These are phyloP conservation scores for Amiota minor DNA, from an alignment of 2,888 invertebrate species.

Conservation along the genomic window DNA sequence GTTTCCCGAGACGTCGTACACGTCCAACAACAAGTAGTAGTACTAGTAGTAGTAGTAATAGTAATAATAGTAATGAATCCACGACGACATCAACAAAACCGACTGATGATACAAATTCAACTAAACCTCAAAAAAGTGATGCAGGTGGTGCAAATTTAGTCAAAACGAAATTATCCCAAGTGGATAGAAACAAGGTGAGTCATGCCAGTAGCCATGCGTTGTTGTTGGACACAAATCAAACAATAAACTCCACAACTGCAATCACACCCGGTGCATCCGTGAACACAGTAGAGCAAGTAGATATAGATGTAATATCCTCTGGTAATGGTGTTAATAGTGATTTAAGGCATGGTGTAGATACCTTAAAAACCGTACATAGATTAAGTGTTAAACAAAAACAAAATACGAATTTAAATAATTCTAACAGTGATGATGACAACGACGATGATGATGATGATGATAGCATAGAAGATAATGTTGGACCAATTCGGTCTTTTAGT, in stretches of 20 bases:
- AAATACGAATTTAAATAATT: constrained; percentile 19
- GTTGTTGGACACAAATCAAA: constrained; percentile 23
- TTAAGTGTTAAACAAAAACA: constrained; percentile 46
- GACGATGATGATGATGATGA: constrained; percentile 31
- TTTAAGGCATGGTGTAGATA: constrained; percentile 64
- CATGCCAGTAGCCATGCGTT: constrained; percentile 19
- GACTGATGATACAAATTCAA: constrained; percentile 41
- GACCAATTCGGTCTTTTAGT: constrained; percentile 25
- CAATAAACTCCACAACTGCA: constrained; percentile 39
- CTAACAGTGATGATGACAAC: not conserved
- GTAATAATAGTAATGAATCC: constrained; percentile 28
- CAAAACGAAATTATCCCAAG: constrained; percentile 54
- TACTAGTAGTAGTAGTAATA: constrained; percentile 43
- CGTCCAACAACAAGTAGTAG: constrained; percentile 69
- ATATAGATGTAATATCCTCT: constrained; percentile 51
- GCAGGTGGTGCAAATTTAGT: constrained; percentile 51
- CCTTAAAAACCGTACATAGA: constrained; percentile 43
- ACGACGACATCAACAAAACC: constrained; percentile 42
- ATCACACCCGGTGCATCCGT: constrained; percentile 27
- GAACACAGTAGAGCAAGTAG: constrained; percentile 28
- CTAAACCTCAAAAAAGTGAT: constrained; percentile 48
- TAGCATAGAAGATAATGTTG: constrained; percentile 29
- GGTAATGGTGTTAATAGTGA: constrained; percentile 61
- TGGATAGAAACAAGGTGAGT: constrained; percentile 68
- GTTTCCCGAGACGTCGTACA: constrained; percentile 74